A percentile compares a stretch with the other conserved stretches of the same genome.
Conservation (phyloP, 2,113 vertebrate species). For the Boleophthalmus pectinirostris region DNA sequence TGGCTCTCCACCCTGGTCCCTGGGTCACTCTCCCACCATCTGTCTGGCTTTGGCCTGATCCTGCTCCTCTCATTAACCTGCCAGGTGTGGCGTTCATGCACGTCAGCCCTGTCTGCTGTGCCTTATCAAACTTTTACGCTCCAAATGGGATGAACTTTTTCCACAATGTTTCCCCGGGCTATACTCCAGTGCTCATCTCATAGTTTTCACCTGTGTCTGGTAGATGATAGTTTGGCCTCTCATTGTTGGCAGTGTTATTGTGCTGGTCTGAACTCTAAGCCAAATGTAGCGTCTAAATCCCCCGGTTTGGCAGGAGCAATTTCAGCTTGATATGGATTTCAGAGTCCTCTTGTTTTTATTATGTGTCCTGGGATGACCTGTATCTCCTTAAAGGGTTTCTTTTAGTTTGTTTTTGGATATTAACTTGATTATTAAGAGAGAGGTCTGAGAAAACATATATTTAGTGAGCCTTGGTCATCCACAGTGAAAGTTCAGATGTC, state of each 20-base stretch:
- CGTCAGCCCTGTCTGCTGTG: conserved; percentile 8
- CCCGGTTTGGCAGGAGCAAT: background rate
- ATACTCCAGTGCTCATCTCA: conserved; percentile 12
- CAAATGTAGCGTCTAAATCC: background rate
- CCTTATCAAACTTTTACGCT: background rate
- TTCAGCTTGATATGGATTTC: background rate
- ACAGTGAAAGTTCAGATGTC: background rate
- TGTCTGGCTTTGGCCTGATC: conserved; percentile 22
- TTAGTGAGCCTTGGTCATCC: background rate
- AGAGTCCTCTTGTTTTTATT: conserved; percentile 2
- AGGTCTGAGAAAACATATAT: background rate
- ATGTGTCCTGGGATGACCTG: background rate
- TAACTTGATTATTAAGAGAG: background rate
- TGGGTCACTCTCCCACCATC: conserved; percentile 40
- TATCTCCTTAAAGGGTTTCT: background rate
- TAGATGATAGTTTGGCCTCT: conserved; percentile 18
- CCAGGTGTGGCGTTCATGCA: conserved; percentile 30
- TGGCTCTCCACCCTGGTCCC: conserved; percentile 15
- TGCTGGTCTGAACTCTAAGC: conserved; percentile 15
- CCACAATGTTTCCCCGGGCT: conserved; percentile 22
- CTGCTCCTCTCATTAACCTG: conserved; percentile 38
- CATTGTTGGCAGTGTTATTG: conserved; percentile 14
- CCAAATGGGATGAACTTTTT: conserved; percentile 6
- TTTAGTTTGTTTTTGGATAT: background rate
- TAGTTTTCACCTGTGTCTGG: conserved; percentile 12